These are phyloP conservation scores for Clarias macrocephalus DNA, from an alignment of 2,113 vertebrate species.

Conservation along the genomic window DNA sequence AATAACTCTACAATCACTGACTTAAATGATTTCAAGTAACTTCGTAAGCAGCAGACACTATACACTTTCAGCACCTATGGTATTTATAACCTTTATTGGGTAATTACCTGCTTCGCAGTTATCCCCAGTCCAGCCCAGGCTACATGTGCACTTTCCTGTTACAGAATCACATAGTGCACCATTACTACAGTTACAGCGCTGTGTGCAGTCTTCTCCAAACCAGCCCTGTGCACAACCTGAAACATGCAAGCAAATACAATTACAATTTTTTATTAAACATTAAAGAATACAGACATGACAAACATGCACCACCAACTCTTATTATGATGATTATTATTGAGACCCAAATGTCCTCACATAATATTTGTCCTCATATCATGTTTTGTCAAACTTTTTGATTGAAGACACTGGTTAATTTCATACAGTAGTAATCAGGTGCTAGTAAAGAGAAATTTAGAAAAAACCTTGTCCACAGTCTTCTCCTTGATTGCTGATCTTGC, in stretches of 20 bases:
- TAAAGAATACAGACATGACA: background rate
- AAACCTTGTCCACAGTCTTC: conserved; percentile 76
- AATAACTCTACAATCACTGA: background rate
- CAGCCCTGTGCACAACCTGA: conserved; percentile 57
- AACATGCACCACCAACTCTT: background rate
- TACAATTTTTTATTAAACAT: background rate
- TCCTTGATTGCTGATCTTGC: conserved; percentile 73
- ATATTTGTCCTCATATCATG: too few species aligned
- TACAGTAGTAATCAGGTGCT: too few species aligned
- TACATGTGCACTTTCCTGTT: conserved; percentile 80
- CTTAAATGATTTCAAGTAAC: background rate
- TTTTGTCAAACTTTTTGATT: too few species aligned
- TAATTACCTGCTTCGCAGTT: conserved; percentile 78
- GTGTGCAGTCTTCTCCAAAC: conserved; percentile 77
- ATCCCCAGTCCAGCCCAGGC: conserved; percentile 83
- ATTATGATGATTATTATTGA: background rate
- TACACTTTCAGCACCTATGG: too few species aligned
- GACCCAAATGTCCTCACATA: too few species aligned
- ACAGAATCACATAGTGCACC: conserved; percentile 74
- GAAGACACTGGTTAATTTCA: too few species aligned
- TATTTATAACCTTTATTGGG: background rate
- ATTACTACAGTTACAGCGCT: conserved; percentile 80
- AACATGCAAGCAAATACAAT: background rate
- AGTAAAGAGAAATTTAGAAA: too few species aligned
- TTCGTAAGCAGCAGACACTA: background rate